Percentiles rank a stretch among this genome's conserved stretches.
These are phyloP conservation scores for Formica selysi DNA, from an alignment of 1,140 invertebrate genomes.

Conservation along the genomic window DNA sequence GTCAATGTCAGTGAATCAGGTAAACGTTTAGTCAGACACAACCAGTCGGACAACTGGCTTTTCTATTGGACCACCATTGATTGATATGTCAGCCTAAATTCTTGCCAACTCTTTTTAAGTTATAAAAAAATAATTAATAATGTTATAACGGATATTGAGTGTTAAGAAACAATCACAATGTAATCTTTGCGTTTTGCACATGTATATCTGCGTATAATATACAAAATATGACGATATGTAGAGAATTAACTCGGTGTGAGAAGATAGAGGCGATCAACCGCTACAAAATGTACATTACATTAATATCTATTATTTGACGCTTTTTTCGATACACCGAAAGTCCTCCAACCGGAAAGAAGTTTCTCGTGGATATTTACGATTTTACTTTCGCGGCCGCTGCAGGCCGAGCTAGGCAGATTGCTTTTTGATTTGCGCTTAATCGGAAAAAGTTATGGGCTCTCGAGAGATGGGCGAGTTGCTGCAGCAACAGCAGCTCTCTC, in stretches of 20 bases:
- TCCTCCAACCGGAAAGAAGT: constrained; percentile 5
- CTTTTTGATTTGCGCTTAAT: constrained; percentile 85
- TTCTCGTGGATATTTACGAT: constrained; percentile 76
- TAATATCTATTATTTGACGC: constrained; percentile 30
- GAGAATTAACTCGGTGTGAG: no score
- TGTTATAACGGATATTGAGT: not conserved
- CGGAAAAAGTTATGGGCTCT: constrained; percentile 83
- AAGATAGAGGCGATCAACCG: not conserved
- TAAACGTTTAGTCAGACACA: not conserved
- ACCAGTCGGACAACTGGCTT: not conserved
- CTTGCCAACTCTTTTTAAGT: not conserved
- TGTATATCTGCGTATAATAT: not conserved
- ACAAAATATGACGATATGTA: not conserved
- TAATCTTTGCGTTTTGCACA: not conserved
- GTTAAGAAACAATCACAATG: not conserved
- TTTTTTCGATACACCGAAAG: constrained; percentile 11
- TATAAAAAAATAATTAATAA: constrained; percentile 4
- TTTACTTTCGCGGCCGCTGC: constrained; percentile 74
- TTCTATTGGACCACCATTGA: not conserved
- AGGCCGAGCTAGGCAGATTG: constrained; percentile 79
- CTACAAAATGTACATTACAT: not conserved
- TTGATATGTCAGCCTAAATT: not conserved
- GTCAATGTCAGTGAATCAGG: not conserved
- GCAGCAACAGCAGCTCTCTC: constrained; percentile 24
- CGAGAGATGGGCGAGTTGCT: constrained; percentile 72